Percentiles rank a stretch among this genome's conserved stretches.
Conservation (phyloP, 2,888 invertebrate species). For the Trachelus tabidus region DNA sequence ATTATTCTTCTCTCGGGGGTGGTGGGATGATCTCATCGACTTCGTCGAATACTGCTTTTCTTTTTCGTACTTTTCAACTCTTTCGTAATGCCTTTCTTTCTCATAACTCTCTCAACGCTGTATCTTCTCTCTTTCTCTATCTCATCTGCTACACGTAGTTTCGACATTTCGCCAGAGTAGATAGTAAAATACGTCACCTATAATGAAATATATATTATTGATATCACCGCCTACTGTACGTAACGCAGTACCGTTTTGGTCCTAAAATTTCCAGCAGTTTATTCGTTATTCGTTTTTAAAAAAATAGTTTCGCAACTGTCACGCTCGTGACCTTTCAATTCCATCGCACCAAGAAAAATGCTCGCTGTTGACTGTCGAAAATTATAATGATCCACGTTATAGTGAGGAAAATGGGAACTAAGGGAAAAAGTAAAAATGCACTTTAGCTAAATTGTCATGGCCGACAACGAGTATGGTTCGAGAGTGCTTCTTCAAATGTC, state of each 20-base stretch:
- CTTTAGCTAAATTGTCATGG: neutral
- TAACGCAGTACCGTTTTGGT: neutral
- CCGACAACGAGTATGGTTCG: neutral
- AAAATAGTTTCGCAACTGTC: neutral
- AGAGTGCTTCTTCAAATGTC: neutral
- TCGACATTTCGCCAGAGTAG: neutral
- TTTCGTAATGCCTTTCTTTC: neutral
- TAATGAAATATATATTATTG: neutral
- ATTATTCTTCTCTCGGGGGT: neutral
- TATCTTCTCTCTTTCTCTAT: constrained; percentile 22
- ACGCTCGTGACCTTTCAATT: neutral
- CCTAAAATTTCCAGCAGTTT: neutral
- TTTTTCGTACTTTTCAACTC: neutral
- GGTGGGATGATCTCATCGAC: constrained; percentile 29
- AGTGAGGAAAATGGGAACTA: neutral
- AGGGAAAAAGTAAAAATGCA: neutral
- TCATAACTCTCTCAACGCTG: neutral
- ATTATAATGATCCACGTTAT: neutral
- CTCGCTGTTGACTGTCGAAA: neutral
- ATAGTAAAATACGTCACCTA: neutral
- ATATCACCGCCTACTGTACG: neutral
- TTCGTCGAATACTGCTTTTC: constrained; percentile 20
- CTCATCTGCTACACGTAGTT: neutral
- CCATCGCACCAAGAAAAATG: neutral
- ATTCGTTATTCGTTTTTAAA: neutral